Conservation (phyloP, 1,140 invertebrate species). For the Eciton burchellii region DNA sequence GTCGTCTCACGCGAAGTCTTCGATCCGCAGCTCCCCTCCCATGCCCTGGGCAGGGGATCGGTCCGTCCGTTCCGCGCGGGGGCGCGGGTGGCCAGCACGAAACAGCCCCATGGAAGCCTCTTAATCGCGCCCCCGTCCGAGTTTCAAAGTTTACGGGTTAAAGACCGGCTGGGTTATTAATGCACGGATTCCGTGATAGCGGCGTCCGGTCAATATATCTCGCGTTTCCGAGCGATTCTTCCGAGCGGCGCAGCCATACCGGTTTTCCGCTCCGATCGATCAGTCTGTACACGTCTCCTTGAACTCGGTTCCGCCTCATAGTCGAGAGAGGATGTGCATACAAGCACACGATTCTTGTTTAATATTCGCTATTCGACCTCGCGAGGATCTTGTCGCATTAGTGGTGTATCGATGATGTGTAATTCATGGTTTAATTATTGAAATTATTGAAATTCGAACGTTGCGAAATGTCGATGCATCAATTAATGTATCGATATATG, state of each 20-base stretch:
- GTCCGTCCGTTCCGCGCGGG: conserved; percentile 38
- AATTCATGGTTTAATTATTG: too few species aligned
- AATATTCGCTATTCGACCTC: too few species aligned
- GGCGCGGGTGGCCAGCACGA: conserved; percentile 67
- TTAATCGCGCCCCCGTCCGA: conserved; percentile 80
- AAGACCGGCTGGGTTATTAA: conserved; percentile 80
- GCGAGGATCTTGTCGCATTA: too few species aligned
- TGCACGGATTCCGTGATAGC: conserved; percentile 79
- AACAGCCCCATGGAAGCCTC: conserved; percentile 75
- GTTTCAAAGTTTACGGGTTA: conserved; percentile 80
- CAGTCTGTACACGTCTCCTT: conserved; percentile 34
- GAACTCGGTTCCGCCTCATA: neutral
- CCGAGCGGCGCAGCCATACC: conserved; percentile 54
- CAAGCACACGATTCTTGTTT: too few species aligned
- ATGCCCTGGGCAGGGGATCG: conserved; percentile 38
- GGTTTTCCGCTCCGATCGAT: conserved; percentile 56
- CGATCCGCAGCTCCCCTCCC: conserved; percentile 61
- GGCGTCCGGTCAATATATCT: conserved; percentile 77
- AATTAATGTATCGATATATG: too few species aligned
- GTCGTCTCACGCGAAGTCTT: conserved; percentile 73
- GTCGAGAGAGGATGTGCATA: neutral
- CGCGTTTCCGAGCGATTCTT: conserved; percentile 75
- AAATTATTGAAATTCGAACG: too few species aligned
- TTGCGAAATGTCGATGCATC: too few species aligned
- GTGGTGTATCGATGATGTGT: too few species aligned